These are phyloP conservation scores for Embiotoca jacksoni DNA, from an alignment of 2,113 vertebrate genomes.

Conservation along the genomic window DNA sequence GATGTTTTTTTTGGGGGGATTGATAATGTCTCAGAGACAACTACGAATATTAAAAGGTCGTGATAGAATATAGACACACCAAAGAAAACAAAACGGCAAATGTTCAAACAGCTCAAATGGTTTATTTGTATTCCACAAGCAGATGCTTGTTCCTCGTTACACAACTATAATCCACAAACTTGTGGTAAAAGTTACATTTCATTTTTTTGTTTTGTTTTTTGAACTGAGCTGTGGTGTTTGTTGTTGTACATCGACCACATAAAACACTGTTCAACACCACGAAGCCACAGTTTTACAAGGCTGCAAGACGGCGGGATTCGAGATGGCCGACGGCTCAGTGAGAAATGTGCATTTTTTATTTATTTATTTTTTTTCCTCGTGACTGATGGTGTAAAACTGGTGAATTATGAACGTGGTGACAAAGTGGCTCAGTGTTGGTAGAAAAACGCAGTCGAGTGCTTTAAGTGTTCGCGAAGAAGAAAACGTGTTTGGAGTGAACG, in stretches of 20 bases:
- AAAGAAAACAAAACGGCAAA: background rate
- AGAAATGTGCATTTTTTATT: background rate
- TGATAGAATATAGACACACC: background rate
- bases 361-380: background rate
- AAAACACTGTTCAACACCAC: slow-evolving; percentile 35
- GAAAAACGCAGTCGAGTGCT: slow-evolving; percentile 15
- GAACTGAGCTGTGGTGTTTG: slow-evolving; percentile 11
- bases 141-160: slow-evolving; percentile 28
- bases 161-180: slow-evolving; percentile 39
- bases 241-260: slow-evolving; percentile 43
- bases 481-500: background rate
- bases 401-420: slow-evolving; percentile 5
- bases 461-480: background rate
- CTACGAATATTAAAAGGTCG: too few species aligned
- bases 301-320: background rate
- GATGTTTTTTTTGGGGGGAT: too few species aligned
- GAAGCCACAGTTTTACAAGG: slow-evolving; percentile 30
- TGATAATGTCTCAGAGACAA: too few species aligned
- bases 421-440: slow-evolving; percentile 42
- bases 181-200: background rate
- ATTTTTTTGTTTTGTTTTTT: slow-evolving; percentile 6
- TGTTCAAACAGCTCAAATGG: slow-evolving; percentile 50
- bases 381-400: background rate
- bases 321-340: background rate
- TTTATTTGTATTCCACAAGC: slow-evolving; percentile 64